Conservation (phyloP, 2,113 vertebrate genomes). For the Sceloporus undulatus region DNA sequence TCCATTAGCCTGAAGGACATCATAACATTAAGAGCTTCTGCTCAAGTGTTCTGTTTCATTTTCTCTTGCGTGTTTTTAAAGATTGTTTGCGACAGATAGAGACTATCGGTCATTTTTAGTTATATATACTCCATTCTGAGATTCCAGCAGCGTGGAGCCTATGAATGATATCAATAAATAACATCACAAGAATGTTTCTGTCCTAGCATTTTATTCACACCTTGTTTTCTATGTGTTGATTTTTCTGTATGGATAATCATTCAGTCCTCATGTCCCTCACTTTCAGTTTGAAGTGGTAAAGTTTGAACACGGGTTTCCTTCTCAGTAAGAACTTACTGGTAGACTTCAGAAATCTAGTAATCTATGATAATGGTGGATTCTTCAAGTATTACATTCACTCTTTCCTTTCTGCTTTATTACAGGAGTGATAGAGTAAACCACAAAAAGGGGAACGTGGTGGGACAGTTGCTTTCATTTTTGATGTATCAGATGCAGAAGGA, state of each 20-base stretch:
- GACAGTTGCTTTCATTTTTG: constrained; percentile 88
- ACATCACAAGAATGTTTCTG: background rate
- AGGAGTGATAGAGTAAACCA: constrained; percentile 91
- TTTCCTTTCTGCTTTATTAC: constrained; percentile 7
- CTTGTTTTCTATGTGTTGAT: too few species aligned
- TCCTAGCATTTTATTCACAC: background rate
- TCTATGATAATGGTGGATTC: background rate
- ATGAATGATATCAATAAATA: background rate
- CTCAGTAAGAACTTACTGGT: background rate
- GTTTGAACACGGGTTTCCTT: background rate
- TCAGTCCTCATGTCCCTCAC: background rate
- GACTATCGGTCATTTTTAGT: too few species aligned
- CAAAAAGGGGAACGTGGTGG: constrained; percentile 84
- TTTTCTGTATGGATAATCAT: background rate
- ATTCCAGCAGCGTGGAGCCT: too few species aligned
- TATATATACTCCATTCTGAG: too few species aligned
- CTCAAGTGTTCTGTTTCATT: too few species aligned
- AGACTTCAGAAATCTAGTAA: constrained; percentile 10
- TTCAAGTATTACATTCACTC: background rate
- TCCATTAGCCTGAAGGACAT: too few species aligned
- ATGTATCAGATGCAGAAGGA: constrained; percentile 88
- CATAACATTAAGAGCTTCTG: too few species aligned
- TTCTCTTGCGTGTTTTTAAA: too few species aligned
- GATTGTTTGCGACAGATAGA: too few species aligned
- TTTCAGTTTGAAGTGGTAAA: background rate